A percentile compares a stretch with the other conserved stretches of the same genome.
These are phyloP conservation scores for Drosophila acutilabella DNA, from an alignment of 2,888 invertebrate genomes.

Conservation along the genomic window DNA sequence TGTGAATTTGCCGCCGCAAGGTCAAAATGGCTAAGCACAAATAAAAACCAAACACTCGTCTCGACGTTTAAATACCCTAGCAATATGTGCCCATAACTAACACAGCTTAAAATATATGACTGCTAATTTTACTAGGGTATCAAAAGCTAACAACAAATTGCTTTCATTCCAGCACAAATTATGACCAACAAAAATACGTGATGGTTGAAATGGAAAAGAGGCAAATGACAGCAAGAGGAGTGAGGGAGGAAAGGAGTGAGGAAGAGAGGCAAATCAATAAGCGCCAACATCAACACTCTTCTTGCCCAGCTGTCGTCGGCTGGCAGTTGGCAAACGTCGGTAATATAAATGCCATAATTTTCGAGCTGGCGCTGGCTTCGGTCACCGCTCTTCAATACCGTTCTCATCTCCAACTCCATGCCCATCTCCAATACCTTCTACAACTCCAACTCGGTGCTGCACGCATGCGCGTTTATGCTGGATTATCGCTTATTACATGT, in stretches of 20 bases:
- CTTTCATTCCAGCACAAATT: constrained; percentile 53
- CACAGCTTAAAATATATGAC: too few relatives aligned
- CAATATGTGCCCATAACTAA: background rate
- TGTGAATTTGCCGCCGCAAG: constrained; percentile 36
- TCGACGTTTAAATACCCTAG: background rate
- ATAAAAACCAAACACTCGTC: background rate
- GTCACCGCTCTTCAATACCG: constrained; percentile 4
- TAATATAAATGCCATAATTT: constrained; percentile 69
- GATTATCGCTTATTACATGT: constrained; percentile 79
- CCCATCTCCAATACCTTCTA: constrained; percentile 1
- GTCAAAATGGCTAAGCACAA: constrained; percentile 34
- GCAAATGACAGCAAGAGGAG: background rate
- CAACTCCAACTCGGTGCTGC: constrained; percentile 42
- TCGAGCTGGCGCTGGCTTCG: constrained; percentile 43
- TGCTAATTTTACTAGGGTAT: background rate
- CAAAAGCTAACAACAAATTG: constrained; percentile 43
- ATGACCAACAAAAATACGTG: constrained; percentile 18
- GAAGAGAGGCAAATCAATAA: constrained; percentile 68
- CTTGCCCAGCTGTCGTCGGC: constrained; percentile 36
- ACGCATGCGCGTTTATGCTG: constrained; percentile 77
- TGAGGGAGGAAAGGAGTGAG: background rate
- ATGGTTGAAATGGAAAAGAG: constrained; percentile 8
- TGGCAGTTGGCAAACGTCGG: constrained; percentile 30
- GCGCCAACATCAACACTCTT: constrained; percentile 44
- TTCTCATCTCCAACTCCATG: constrained; percentile 2